A percentile compares a stretch with the other conserved stretches of the same genome.
These are phyloP conservation scores for Syngnathoides biaculeatus DNA, from an alignment of 2,113 vertebrate species.

Conservation along the genomic window DNA sequence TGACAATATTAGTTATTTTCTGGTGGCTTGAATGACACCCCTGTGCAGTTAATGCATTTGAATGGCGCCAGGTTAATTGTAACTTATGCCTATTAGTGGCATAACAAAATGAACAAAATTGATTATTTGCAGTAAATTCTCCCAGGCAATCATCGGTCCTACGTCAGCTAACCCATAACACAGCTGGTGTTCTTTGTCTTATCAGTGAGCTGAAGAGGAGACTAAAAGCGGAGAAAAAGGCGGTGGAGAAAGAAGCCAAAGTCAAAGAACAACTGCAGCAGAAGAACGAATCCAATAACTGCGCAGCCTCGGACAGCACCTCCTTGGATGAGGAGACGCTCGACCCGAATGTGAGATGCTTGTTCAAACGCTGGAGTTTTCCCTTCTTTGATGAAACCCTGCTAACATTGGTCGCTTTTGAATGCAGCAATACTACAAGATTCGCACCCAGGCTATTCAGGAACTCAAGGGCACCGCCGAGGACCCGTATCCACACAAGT, in stretches of 20 bases:
- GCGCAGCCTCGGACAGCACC: conserved; percentile 53
- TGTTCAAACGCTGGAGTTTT: background rate
- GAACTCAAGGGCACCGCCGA: conserved; percentile 85
- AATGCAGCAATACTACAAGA: conserved; percentile 95
- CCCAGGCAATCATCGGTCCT: background rate
- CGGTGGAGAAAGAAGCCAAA: conserved; percentile 88
- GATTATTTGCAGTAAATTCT: background rate
- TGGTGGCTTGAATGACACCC: too few species aligned
- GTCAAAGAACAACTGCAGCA: conserved; percentile 79
- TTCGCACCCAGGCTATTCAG: conserved; percentile 87
- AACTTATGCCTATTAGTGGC: background rate
- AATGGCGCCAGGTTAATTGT: too few species aligned
- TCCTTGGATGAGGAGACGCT: conserved; percentile 85
- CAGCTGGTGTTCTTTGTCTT: conserved; percentile 7
- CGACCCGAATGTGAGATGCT: conserved; percentile 87
- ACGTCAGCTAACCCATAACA: background rate
- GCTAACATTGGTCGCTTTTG: conserved; percentile 10
- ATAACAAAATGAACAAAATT: background rate
- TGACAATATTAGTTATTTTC: too few species aligned
- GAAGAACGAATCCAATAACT: conserved; percentile 48
- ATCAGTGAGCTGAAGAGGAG: conserved; percentile 91
- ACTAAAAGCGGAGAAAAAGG: conserved; percentile 91
- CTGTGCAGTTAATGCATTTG: too few species aligned
- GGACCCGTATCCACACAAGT: conserved; percentile 97
- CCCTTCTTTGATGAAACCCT: background rate